Evolutionary conservation across 2,797 vertebrate species (phyloP).

Genomic region (Siniperca undulata): DNA sequence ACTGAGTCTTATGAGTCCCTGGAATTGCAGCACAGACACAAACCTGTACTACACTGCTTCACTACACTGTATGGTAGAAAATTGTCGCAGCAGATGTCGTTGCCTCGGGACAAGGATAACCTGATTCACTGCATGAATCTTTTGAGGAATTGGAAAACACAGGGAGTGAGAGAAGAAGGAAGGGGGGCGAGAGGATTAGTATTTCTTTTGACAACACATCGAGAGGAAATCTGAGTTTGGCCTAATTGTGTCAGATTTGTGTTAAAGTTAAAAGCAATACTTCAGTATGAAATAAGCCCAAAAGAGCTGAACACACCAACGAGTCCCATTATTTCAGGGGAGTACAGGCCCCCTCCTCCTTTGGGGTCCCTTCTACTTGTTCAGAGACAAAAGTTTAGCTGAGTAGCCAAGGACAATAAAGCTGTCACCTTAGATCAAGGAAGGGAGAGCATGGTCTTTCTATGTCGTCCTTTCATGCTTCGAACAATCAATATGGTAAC

Average conservation of each 20-base stretch:
- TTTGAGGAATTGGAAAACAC: constrained; percentile 36
- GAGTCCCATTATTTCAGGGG: constrained; percentile 40
- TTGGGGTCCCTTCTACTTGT: constrained; percentile 52
- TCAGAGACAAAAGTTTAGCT: constrained; percentile 65
- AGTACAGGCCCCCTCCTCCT: constrained; percentile 17
- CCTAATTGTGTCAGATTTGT: constrained; percentile 70
- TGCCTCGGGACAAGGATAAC: constrained; percentile 22
- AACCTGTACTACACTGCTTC: constrained; percentile 30
- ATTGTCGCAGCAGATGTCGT: constrained; percentile 15
- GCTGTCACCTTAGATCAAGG: constrained; percentile 75
- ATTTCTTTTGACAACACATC: constrained; percentile 44
- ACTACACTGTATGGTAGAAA: constrained; percentile 7
- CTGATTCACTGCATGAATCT: constrained; percentile 20
- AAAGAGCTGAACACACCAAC: constrained; percentile 13
- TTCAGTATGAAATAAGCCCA: constrained; percentile 25
- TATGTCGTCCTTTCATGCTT: constrained; percentile 59
- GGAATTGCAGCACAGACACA: constrained; percentile 32
- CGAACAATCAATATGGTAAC: constrained; percentile 60
- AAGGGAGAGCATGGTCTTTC: constrained; percentile 50
- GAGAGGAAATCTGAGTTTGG: constrained; percentile 58
- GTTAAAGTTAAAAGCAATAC: constrained; percentile 35
- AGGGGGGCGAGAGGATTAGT: constrained; percentile 21
- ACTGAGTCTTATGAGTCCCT: constrained; percentile 58
- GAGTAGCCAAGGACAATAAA: constrained; percentile 78
- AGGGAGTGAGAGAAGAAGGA: background rate